Base-by-base conservation (phyloP, 2,113 vertebrate genomes). In the Rhea americana region DNA sequence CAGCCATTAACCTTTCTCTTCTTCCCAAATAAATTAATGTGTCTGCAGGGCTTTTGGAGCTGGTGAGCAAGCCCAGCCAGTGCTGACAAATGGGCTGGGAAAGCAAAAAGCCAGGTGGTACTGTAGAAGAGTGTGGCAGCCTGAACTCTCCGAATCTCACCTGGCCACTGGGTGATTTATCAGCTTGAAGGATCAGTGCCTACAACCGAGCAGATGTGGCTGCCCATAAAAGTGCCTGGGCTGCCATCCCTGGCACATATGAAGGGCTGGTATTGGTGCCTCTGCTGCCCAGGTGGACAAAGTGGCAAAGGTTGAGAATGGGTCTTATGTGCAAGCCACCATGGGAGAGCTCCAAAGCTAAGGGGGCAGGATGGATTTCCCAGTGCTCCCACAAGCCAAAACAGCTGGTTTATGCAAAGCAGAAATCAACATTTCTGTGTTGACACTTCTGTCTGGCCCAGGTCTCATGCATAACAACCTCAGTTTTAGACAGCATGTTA, bases 191-290 rank as follows among this genome's bases (percentile, higher is more conserved):
- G 14, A 5, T 11, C 32, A 19, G 35, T 12, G 47, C 53, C 3
- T 1, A 1, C 10, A 16, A 4, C 7, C 0, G 5, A 53, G 67
- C 35, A 50, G 47, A 10, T 19, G 58, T 1, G 5, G 74, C 48
- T 4, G 4, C 37, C 58, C 1, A 0, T 67, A 39, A 20, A 11
- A 35, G 12, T 43, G 41, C 58, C 43, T 1, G 1, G 18, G 8
- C 63, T 24, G 35, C 15, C 0, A 0, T 43, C 25, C n/a, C 59
- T 28, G 28, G 22, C 28, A 53, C 9, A 0, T 0, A 0, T 20
- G n/a, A 70, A 82, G 25, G 30, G 30, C 39, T 85, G 59, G 71
- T 71, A 35, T 28, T 12, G 24, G 13, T 0, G 0, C 28, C 62
- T 43, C 53, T 45, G 41, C 21, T 30, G 18, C 3, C 0, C 0